These are phyloP conservation scores for Ceratosolen fusciceps DNA, from an alignment of 1,140 invertebrate species.

Conservation along the genomic window DNA sequence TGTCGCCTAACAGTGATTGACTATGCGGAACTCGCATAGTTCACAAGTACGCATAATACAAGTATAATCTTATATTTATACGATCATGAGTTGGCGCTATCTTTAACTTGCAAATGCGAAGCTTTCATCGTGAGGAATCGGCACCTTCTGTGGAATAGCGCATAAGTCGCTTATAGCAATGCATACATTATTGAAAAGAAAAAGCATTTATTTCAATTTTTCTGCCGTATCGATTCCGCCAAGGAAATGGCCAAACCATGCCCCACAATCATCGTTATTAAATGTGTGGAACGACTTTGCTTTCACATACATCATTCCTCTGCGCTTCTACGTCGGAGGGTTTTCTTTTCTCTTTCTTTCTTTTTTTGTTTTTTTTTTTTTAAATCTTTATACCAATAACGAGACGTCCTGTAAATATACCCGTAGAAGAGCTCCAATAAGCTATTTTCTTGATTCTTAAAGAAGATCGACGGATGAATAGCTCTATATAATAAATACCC, in stretches of 20 bases:
- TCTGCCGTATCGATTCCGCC: not conserved
- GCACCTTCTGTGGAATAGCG: not conserved
- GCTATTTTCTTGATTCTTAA: no score
- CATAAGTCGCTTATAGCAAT: not conserved
- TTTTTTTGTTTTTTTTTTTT: no score
- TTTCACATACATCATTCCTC: not conserved
- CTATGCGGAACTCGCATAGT: not conserved
- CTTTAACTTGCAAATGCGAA: slow-evolving; percentile 44
- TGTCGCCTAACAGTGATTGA: no score
- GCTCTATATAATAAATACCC: no score
- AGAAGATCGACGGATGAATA: no score
- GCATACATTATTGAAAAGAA: not conserved
- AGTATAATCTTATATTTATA: slow-evolving; percentile 39
- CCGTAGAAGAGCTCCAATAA: no score
- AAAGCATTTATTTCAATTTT: slow-evolving; percentile 2
- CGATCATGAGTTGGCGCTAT: slow-evolving; percentile 37
- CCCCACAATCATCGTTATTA: not conserved
- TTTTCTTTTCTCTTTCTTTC: no score
- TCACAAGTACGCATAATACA: not conserved
- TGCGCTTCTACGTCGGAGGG: not conserved
- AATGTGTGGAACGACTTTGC: not conserved
- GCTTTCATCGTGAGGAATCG: slow-evolving; percentile 21
- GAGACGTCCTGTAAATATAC: no score
- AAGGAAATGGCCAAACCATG: not conserved
- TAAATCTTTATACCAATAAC: no score